phyloP scores from a whole-genome alignment of 2,113 vertebrate species.

The Sitta europaea region DNA sequence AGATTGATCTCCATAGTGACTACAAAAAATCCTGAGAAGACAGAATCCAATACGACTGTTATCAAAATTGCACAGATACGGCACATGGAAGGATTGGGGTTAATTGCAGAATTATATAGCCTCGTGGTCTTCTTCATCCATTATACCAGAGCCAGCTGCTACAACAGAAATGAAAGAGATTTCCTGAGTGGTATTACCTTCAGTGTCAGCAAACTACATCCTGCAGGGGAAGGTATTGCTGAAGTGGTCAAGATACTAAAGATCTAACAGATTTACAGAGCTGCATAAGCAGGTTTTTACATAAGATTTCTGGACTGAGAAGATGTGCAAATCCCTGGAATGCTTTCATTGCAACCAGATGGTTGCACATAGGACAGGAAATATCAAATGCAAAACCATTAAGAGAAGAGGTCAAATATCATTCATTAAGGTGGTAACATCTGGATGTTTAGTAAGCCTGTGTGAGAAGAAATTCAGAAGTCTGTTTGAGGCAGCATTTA shows the following conservation, averaged over 20 bases:
- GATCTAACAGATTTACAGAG: neutral
- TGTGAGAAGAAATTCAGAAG: neutral
- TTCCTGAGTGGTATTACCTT: neutral
- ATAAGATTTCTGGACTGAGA: neutral
- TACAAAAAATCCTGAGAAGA: neutral
- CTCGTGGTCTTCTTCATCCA: fast-evolving
- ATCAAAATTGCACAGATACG: neutral
- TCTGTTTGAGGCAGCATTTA: neutral
- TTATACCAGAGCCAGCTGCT: neutral
- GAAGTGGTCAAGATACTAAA: neutral
- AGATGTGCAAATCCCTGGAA: neutral
- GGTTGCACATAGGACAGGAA: neutral
- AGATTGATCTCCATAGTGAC: neutral
- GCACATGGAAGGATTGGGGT: neutral
- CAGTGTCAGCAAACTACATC: neutral
- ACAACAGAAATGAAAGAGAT: neutral
- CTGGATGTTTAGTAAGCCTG: neutral
- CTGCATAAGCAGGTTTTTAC: neutral
- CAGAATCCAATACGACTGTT: neutral
- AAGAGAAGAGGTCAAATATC: neutral
- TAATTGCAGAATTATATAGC: neutral
- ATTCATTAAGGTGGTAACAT: neutral
- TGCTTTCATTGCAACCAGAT: slow-evolving; percentile 31
- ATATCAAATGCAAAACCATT: neutral
- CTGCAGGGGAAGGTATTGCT: neutral